Evolutionary conservation across 2,113 vertebrate species (phyloP).

Genomic region (Chloropsis cyanopogon): DNA sequence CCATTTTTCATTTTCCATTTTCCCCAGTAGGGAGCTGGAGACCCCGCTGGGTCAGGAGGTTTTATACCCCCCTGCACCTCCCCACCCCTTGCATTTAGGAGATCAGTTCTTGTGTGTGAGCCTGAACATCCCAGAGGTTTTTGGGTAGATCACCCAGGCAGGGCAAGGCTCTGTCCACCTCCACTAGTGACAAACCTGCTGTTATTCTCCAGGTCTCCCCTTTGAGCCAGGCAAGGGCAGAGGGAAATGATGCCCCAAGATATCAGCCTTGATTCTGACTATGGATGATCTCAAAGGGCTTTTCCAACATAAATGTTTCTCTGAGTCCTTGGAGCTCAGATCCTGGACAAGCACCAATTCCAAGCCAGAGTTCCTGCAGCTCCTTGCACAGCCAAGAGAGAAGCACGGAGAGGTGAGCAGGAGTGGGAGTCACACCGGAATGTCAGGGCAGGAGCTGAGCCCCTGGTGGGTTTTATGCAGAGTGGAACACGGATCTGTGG

Average conservation of each 20-base stretch:
- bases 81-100: background rate
- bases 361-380: background rate
- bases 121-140: background rate
- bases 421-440: background rate
- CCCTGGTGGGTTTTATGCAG: background rate
- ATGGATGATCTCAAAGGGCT: background rate
- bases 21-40: background rate
- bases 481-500: fast-evolving
- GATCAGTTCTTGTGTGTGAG: background rate
- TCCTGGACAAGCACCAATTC: background rate
- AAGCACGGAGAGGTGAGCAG: background rate
- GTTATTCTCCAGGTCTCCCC: background rate
- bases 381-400: background rate
- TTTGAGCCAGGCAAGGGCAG: background rate
- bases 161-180: background rate
- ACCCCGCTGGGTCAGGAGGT: background rate
- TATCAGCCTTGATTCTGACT: background rate
- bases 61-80: background rate
- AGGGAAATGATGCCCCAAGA: background rate
- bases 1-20: background rate
- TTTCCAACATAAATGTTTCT: background rate
- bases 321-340: background rate
- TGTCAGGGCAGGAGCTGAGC: background rate
- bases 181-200: background rate
- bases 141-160: background rate